Conservation (phyloP, 2,797 vertebrate genomes). For the Halcyon badia region DNA sequence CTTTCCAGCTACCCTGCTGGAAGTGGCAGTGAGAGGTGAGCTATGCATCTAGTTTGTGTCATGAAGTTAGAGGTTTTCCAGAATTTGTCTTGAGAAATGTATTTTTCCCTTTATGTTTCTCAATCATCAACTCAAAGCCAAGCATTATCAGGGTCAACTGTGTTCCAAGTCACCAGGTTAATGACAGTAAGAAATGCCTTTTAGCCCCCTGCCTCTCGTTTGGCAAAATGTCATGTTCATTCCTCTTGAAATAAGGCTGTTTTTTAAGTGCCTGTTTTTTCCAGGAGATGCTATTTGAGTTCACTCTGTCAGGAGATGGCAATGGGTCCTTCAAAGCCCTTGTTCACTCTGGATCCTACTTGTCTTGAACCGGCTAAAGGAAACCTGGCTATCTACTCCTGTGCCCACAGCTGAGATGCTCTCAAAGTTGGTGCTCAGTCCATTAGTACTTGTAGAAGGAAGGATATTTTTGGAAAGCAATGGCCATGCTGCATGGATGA, state of each 20-base stretch:
- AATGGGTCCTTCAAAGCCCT: background rate
- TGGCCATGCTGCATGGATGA: background rate
- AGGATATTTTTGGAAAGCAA: background rate
- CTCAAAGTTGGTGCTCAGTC: background rate
- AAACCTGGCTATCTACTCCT: background rate
- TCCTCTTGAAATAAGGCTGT: background rate
- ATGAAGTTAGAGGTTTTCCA: background rate
- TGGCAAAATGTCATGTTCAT: background rate
- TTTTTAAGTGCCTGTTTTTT: background rate
- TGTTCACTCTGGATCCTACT: background rate
- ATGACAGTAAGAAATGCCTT: background rate
- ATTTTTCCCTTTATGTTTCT: background rate
- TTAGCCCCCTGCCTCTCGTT: background rate
- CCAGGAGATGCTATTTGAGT: background rate
- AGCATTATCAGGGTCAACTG: fast-evolving
- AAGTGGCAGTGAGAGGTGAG: background rate
- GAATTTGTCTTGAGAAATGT: background rate
- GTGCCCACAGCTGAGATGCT: background rate
- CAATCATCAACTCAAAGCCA: background rate
- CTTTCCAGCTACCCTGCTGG: background rate
- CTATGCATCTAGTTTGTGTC: background rate
- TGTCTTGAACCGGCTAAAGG: background rate
- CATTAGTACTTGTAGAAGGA: background rate
- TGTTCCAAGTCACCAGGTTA: background rate
- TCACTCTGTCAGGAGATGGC: background rate